Evolutionary conservation across 2,888 invertebrate genomes (phyloP), one percentile per base, ranked within the genome.

Genomic region (Teleogryllus oceanicus): DNA sequence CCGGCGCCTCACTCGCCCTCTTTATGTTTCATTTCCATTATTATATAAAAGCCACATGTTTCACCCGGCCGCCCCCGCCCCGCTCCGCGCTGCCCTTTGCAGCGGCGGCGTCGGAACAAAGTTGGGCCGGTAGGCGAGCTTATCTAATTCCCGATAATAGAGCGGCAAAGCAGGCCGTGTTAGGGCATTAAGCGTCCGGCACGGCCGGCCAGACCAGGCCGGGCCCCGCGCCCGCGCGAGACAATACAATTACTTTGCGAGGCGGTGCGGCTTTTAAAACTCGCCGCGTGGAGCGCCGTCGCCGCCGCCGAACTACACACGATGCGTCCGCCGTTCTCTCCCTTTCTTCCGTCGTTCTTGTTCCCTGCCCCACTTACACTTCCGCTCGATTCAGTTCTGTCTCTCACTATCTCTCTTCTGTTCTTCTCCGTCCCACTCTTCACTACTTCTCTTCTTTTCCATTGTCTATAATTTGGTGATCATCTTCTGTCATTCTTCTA

Each of bases 61-160:
- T 37, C 37, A 37, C 37, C 37, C 37, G 37, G 4, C 1, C 37
- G 1, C 3, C 3, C n/a, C 62, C 24, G 2, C 0, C 24, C 24
- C 24, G 2, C 2, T 3, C 24, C 37, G 4, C 37, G 1, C 37
- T 12, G 5, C 0, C 8, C 13, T 8, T 12, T 11, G 16, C 62
- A 8, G 13, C 62, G 13, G 16, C 62, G 62, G 2, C 62, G 13
- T 18, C 62, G 62, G 16, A 62, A 62, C 62, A 62, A 62, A 62
- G 62, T 62, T 62, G 62, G 62, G 13, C 62, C 62, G n/a, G 16
- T 18, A 62, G 62, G 62, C 62, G 5, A 62, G 62, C 3, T 62
- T 62, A 62, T 62, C 62, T 62, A 62, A 62, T 62, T 62, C 62
- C 62, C 62, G 62, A 62, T 62, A 62, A 62, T 62, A 62, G 62